These are phyloP conservation scores for Molossus molossus DNA, from an alignment of 2,797 vertebrate genomes.

Conservation along the genomic window DNA sequence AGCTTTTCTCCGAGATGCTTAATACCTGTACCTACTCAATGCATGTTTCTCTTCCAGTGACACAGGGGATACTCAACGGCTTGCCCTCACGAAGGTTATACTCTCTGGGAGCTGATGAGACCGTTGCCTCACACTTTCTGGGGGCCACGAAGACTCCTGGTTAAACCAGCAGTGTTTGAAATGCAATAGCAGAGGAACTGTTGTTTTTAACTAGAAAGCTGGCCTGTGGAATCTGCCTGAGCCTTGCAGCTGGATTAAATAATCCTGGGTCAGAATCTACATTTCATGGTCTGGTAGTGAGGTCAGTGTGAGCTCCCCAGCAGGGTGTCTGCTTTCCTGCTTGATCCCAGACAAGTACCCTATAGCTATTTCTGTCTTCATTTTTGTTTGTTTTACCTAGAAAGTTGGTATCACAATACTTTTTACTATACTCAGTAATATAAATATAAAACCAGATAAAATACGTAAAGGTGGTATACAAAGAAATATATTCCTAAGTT, in stretches of 20 bases:
- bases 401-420: neutral
- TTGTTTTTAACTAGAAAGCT: constrained; percentile 72
- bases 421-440: neutral
- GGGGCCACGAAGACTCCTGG: neutral
- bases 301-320: constrained; percentile 41
- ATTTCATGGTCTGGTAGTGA: constrained; percentile 77
- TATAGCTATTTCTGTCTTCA: neutral
- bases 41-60: accelerated
- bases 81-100: neutral
- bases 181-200: constrained; percentile 52
- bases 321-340: neutral
- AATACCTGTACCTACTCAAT: neutral
- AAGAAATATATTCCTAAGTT: neutral
- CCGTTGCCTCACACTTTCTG: neutral
- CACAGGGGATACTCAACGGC: neutral
- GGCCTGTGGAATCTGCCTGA: constrained; percentile 58
- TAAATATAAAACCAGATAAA: constrained; percentile 56
- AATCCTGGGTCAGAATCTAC: constrained; percentile 77
- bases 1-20: neutral
- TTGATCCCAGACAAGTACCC: neutral
- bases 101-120: neutral
- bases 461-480: neutral
- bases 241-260: constrained; percentile 76
- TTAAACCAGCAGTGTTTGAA: constrained; percentile 19
- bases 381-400: constrained; percentile 64